Base-by-base conservation (phyloP, 2,113 vertebrate species). In the Zapus hudsonius region DNA sequence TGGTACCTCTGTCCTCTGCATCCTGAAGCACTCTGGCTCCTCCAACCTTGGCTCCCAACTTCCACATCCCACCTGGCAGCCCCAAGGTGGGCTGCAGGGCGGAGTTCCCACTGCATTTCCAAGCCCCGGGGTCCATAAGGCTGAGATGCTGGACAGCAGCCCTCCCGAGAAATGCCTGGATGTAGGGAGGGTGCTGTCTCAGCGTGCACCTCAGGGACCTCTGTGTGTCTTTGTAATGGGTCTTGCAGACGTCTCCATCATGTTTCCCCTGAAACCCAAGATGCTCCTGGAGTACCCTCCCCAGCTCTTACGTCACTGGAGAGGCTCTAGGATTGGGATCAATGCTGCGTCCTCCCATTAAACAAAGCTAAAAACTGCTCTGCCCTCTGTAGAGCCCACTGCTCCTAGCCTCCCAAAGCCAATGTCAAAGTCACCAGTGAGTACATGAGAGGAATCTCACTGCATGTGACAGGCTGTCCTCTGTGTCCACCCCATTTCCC, bases 241-340 rank as follows among this genome's bases (percentile, higher is more conserved):
- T 42, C 47, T 17, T 22, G 13, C 29, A 67, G 69, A 78, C 67
- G n/a, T 31, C 69, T 67, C 44, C 38, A 44, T 25, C 40, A 40
- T 29, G 36, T 8, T 75, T 89, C 25, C 1, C 5, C 40, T 9
- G 7, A 63, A 72, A 69, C 36, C 55, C 31, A 36, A 33, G 22
- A 44, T 59, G 33, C 67, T 83, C 70, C 70, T 47, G 27, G 42
- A 55, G 44, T 33, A 42, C 69, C 57, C 74, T 95, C 38, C 67
- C 67, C 38, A 89, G 84, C 19, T 40, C 33, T 82, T 57, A 95
- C 75, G 76, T 93, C 70, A 69, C 52, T 57, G 87, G 80, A 61
- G 38, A 10, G 27, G 83, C 73, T 80, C 93, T 57, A 79, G 84
- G 27, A 44, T 75, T 25, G 63, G 81, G 29, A n/a, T 25, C 17